A percentile compares a stretch with the other conserved stretches of the same genome.
These are phyloP conservation scores for Calonectris borealis DNA, from an alignment of 2,113 vertebrate genomes.

Conservation along the genomic window DNA sequence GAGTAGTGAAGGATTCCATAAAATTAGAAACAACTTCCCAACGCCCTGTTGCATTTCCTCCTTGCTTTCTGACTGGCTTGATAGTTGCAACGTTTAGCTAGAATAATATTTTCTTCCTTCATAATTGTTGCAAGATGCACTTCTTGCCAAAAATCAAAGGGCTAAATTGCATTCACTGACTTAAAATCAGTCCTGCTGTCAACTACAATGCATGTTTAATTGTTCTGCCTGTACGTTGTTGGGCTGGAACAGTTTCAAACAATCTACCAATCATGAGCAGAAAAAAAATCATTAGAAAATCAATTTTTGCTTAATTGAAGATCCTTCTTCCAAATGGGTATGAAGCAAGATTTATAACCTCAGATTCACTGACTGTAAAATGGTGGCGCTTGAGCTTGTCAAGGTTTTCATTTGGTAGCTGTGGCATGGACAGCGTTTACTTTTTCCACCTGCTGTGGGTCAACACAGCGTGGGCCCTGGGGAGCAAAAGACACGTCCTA, in stretches of 20 bases:
- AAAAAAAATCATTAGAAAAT: conserved; percentile 75
- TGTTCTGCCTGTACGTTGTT: conserved; percentile 32
- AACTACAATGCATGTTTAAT: conserved; percentile 22
- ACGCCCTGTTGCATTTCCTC: background rate
- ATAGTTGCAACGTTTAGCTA: background rate
- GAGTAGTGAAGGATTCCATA: background rate
- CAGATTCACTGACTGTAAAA: background rate
- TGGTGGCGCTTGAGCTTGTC: conserved; percentile 37
- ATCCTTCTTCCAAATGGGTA: conserved; percentile 68
- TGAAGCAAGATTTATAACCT: conserved; percentile 70
- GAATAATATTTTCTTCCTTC: background rate
- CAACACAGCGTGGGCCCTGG: background rate
- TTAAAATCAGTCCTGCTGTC: conserved; percentile 52
- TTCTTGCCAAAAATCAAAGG: conserved; percentile 39
- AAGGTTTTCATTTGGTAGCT: background rate
- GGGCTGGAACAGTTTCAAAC: conserved; percentile 66
- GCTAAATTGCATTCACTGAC: conserved; percentile 19
- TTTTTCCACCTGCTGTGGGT: background rate
- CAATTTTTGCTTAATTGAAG: conserved; percentile 79
- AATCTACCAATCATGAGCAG: conserved; percentile 41
- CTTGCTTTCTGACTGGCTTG: background rate
- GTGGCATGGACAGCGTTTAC: background rate
- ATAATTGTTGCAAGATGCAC: background rate
- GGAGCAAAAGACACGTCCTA: background rate
- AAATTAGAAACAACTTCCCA: background rate